Percentiles rank a stretch among this genome's conserved stretches.
phyloP scores from a whole-genome alignment of 2,113 vertebrate genomes.

The Sardina pilchardus region DNA sequence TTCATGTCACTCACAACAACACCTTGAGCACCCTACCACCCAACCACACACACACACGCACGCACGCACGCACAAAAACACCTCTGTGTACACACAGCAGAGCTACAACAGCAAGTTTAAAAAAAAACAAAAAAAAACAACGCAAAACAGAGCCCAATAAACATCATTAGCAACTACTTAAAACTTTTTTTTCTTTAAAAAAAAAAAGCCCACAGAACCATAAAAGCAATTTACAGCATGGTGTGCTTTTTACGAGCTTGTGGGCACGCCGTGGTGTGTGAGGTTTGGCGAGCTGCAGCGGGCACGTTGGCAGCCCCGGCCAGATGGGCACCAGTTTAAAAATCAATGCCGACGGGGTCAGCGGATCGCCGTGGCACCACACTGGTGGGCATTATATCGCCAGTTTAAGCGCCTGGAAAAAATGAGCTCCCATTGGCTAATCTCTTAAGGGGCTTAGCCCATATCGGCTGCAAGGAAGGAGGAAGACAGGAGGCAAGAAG shows the following conservation, averaged over 20 bases:
- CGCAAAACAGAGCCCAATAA: background rate
- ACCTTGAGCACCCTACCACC: background rate
- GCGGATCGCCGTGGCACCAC: background rate
- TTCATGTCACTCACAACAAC: background rate
- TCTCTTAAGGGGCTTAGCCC: background rate
- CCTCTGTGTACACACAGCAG: background rate
- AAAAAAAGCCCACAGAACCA: background rate
- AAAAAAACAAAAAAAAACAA: background rate
- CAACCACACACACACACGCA: background rate
- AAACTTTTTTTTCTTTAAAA: background rate
- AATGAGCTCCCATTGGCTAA: constrained; percentile 2
- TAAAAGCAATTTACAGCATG: constrained; percentile 10
- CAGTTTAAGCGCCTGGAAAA: background rate
- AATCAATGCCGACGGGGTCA: background rate
- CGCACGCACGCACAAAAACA: background rate
- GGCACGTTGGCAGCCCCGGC: background rate
- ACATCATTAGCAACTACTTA: background rate
- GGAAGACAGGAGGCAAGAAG: background rate
- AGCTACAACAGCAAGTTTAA: background rate
- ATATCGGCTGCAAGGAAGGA: background rate
- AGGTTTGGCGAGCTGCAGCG: background rate
- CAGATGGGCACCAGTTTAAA: too few species aligned
- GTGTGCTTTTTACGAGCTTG: background rate
- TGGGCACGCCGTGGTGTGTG: background rate
- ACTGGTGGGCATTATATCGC: background rate